Evolutionary conservation across 2,888 invertebrate species (phyloP).

Genomic region (Cryptocephalus primarius): DNA sequence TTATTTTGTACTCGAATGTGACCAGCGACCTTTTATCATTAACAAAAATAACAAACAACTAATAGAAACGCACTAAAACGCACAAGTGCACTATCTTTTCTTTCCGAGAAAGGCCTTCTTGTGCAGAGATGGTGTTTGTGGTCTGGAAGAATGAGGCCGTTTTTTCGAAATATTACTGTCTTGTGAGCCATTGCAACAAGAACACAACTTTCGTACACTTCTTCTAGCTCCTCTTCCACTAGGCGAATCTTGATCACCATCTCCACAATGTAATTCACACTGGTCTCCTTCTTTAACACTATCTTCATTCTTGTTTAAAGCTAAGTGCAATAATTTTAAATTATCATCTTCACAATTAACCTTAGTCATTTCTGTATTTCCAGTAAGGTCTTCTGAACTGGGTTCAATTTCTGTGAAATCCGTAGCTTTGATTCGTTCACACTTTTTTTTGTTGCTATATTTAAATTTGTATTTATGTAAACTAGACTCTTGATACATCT

Average conservation of each 20-base stretch:
- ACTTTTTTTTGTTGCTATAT: slow-evolving; percentile 35
- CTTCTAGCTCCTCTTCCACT: slow-evolving; percentile 32
- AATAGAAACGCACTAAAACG: slow-evolving; percentile 13
- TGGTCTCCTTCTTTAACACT: slow-evolving; percentile 23
- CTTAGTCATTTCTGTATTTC: slow-evolving; percentile 26
- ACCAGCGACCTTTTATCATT: slow-evolving; percentile 33
- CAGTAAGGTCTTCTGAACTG: slow-evolving; percentile 32
- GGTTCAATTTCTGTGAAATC: slow-evolving; percentile 24
- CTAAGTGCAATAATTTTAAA: slow-evolving; percentile 27
- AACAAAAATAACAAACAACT: slow-evolving; percentile 12
- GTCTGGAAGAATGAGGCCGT: slow-evolving; percentile 24
- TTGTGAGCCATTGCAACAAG: slow-evolving; percentile 33
- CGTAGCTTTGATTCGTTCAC: slow-evolving; percentile 19
- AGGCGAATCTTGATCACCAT: slow-evolving; percentile 24
- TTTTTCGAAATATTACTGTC: slow-evolving; percentile 21
- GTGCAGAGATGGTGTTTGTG: slow-evolving; percentile 30
- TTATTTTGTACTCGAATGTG: slow-evolving; percentile 35
- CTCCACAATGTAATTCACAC: slow-evolving; percentile 25
- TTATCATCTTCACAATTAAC: slow-evolving; percentile 17
- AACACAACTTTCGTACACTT: slow-evolving; percentile 31
- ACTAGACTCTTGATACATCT: slow-evolving; percentile 26
- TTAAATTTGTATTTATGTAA: slow-evolving; percentile 36
- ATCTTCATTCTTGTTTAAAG: slow-evolving; percentile 25
- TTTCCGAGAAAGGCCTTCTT: slow-evolving; percentile 34
- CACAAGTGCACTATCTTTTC: slow-evolving; percentile 36